Base-by-base conservation (phyloP, 30 jellyfish, hydroid and myxozoan genomes). In the Catostylus mosaicus region DNA sequence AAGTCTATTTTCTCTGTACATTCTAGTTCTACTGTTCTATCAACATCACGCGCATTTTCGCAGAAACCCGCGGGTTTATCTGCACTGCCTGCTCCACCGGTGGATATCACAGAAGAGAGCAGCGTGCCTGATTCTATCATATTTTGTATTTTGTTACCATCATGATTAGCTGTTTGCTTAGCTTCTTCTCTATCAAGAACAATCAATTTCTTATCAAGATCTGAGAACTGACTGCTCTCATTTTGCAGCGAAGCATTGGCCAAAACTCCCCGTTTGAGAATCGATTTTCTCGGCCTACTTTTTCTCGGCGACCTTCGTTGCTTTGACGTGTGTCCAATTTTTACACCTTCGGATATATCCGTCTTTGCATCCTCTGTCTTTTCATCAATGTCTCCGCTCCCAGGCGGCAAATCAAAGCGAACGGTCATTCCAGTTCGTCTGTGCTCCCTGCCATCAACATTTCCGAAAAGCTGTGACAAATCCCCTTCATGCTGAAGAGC, bases 371-470 rank as follows among this genome's bases (percentile, higher is more conserved):
- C 36, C 18, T 59, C 40, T 4, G 40, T 2, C 4, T 16, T 59
- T 12, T 23, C 71, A 8, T 22, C 36, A 59, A 18, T 18, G 4
- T 27, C 71, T 16, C 36, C 9, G 20, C 2, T 24, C 40, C 23
- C 71, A 24, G 20, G n/a, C 9, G 71, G 40, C 36, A 59, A 59
- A 59, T 59, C 37, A 59, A 59, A 59, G 36, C 71, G 71, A 19
- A 59, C 71, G 1, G 71, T 22, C n/a, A 6, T 35, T 59, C 37
- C 26, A 16, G 9, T 27, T 22, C 24, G 14, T 48, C 20, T 48
- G 20, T 48, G 63, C 4, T 48, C 27, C 24, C 20, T 48, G 14
- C 20, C 24, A 8, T 16, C 63, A 16, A 48, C 63, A 48, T 27
- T 3, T 3, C 24, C 63, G 20, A 48, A 27, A 23, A 6, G 3